phyloP scores from a whole-genome alignment of 2,113 vertebrate species.

The Mus pahari region DNA sequence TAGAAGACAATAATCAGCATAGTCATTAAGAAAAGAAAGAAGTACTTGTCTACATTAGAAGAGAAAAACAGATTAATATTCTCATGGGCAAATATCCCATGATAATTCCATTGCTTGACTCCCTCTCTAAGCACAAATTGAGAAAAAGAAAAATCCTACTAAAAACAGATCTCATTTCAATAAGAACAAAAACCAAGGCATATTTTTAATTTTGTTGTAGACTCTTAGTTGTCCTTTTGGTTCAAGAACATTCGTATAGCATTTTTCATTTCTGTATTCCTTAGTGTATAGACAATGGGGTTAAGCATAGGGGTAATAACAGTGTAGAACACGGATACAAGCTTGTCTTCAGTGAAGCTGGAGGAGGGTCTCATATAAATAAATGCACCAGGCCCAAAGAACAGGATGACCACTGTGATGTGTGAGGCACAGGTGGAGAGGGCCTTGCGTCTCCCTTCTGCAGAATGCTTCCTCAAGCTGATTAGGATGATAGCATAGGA shows the following conservation, averaged over 20 bases:
- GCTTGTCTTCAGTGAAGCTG: conserved; percentile 57
- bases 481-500: conserved; percentile 57
- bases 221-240: background rate
- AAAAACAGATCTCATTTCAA: background rate
- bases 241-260: conserved; percentile 53
- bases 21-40: too few relatives aligned
- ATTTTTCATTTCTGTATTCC: conserved; percentile 73
- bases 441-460: conserved; percentile 70
- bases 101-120: too few relatives aligned
- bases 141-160: background rate
- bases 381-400: conserved; percentile 76
- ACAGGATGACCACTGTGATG: conserved; percentile 72
- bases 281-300: conserved; percentile 77
- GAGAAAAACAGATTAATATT: too few relatives aligned
- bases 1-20: too few relatives aligned
- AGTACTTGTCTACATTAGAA: too few relatives aligned
- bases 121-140: too few relatives aligned
- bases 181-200: background rate
- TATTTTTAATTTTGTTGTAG: background rate
- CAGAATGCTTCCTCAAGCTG: conserved; percentile 35
- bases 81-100: too few relatives aligned
- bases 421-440: conserved; percentile 80
- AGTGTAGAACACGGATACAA: conserved; percentile 72
- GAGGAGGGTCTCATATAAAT: conserved; percentile 66
- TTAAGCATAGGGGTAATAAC: conserved; percentile 77